A percentile compares a stretch with the other conserved stretches of the same genome.
Evolutionary conservation across 2,797 vertebrate genomes (phyloP).

Genomic region (Lerista edwardsae): DNA sequence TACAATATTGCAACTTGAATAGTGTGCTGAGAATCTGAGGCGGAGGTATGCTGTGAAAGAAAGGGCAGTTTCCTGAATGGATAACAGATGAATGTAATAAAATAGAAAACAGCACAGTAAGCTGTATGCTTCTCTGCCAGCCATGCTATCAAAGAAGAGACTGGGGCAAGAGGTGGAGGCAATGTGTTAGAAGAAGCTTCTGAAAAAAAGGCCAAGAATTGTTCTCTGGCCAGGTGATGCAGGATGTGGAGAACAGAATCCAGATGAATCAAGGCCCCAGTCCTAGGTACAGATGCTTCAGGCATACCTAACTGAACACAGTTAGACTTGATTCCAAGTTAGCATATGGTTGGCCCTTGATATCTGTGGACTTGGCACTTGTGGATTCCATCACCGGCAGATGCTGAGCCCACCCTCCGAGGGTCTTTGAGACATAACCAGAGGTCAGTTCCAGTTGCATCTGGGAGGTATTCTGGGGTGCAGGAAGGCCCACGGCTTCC

Average conservation of each 20-base stretch:
- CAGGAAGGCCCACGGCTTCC: too few species aligned
- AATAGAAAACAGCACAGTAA: too few species aligned
- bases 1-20: too few species aligned
- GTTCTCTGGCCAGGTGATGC: background rate
- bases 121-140: too few species aligned
- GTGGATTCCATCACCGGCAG: too few species aligned
- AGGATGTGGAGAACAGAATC: background rate
- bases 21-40: background rate
- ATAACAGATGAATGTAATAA: background rate
- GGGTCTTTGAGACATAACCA: too few species aligned
- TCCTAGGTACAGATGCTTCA: background rate
- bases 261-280: background rate
- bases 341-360: too few species aligned
- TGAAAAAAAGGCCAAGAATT: background rate
- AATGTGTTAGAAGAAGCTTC: background rate
- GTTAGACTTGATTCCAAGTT: background rate
- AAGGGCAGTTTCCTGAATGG: background rate
- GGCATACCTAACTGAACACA: background rate
- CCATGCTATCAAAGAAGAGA: background rate
- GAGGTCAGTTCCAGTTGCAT: too few species aligned
- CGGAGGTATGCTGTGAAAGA: background rate
- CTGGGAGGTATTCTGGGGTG: too few species aligned
- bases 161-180: background rate
- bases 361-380: too few species aligned
- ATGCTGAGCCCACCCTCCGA: too few species aligned